Evolutionary conservation across 2,797 vertebrate genomes (phyloP).

Genomic region (Pygocentrus nattereri): DNA sequence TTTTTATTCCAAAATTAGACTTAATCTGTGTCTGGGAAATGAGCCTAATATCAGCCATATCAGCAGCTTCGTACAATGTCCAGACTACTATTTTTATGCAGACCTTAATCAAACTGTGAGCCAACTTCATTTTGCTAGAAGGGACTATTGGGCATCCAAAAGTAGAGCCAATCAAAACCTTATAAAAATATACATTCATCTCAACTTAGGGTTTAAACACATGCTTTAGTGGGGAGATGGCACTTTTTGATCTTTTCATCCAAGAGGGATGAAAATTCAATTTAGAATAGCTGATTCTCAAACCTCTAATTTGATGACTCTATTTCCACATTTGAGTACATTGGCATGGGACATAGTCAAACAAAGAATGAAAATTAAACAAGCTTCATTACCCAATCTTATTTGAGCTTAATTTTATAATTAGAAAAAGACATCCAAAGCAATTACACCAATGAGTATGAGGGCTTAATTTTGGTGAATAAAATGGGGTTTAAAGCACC

Average conservation of each 20-base stretch:
- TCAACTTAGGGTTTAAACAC: constrained; percentile 42
- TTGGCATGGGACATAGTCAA: constrained; percentile 55
- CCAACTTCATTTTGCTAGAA: constrained; percentile 24
- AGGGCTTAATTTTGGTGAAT: constrained; percentile 62
- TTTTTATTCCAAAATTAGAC: neutral
- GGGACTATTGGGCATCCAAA: constrained; percentile 62
- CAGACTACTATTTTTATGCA: constrained; percentile 11
- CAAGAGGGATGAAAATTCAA: constrained; percentile 59
- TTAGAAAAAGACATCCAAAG: constrained; percentile 76
- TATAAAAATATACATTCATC: constrained; percentile 45
- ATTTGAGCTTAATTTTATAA: constrained; percentile 77
- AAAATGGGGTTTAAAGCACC: constrained; percentile 68
- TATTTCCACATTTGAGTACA: constrained; percentile 58
- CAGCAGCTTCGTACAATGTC: neutral
- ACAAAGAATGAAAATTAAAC: constrained; percentile 64
- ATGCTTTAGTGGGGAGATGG: constrained; percentile 37
- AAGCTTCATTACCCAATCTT: constrained; percentile 74
- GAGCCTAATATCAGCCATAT: neutral
- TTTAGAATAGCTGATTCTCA: constrained; percentile 57
- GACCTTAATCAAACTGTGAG: constrained; percentile 24
- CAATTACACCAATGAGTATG: constrained; percentile 69
- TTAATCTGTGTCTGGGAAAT: constrained; percentile 3
- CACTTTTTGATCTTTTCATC: constrained; percentile 54
- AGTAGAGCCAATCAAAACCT: constrained; percentile 30
- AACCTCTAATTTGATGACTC: constrained; percentile 58